These are phyloP conservation scores for Hydraecia micacea DNA, from an alignment of 2,888 invertebrate species.

Conservation along the genomic window DNA sequence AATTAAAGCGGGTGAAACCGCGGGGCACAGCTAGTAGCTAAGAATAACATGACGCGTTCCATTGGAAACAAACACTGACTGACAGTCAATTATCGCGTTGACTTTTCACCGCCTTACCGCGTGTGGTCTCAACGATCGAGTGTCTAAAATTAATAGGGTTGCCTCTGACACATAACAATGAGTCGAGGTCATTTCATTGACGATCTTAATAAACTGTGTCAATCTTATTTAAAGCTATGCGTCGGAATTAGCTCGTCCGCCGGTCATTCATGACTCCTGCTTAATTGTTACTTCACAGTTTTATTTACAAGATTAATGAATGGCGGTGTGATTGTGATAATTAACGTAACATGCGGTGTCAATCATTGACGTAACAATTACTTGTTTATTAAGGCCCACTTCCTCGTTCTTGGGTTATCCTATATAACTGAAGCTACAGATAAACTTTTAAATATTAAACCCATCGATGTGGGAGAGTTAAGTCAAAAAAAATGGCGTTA, in stretches of 20 bases:
- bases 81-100: constrained; percentile 77
- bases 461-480: background rate
- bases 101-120: constrained; percentile 75
- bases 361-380: constrained; percentile 16
- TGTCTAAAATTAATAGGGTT: constrained; percentile 77
- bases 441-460: background rate
- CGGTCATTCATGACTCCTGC: constrained; percentile 43
- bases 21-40: no score
- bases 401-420: background rate
- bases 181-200: constrained; percentile 76
- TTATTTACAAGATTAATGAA: constrained; percentile 59
- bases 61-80: constrained; percentile 28
- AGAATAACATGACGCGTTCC: constrained; percentile 21
- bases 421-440: background rate
- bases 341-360: constrained; percentile 31
- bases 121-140: constrained; percentile 81
- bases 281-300: constrained; percentile 58
- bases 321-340: constrained; percentile 54
- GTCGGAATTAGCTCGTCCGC: constrained; percentile 50
- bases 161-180: constrained; percentile 76
- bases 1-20: no score
- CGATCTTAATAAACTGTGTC: constrained; percentile 74
- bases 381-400: background rate
- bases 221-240: constrained; percentile 75
- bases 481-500: background rate